Percentiles rank a stretch among this genome's conserved stretches.
phyloP scores from a whole-genome alignment of 2,888 invertebrate species.

The Andrena bucephala region DNA sequence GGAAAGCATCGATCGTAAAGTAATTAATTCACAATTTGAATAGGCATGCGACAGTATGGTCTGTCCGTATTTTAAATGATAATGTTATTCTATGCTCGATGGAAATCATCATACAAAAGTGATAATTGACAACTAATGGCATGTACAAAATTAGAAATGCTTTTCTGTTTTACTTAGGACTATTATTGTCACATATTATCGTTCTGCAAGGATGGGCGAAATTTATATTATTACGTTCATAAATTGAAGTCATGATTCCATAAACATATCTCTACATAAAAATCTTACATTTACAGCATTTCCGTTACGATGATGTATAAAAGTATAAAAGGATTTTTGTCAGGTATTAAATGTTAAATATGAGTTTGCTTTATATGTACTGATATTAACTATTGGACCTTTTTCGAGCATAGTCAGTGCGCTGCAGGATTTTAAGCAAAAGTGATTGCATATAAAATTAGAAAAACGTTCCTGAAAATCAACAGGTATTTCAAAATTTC shows the following conservation, averaged over 20 bases:
- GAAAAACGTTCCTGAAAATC: slow-evolving; percentile 3
- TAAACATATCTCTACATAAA: slow-evolving; percentile 29
- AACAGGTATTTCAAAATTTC: slow-evolving; percentile 5
- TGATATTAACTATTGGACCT: slow-evolving; percentile 51
- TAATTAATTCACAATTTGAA: slow-evolving; percentile 16
- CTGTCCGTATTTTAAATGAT: slow-evolving; percentile 2
- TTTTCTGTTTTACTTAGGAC: slow-evolving; percentile 55
- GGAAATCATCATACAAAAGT: slow-evolving; percentile 3
- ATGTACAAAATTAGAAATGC: slow-evolving; percentile 14
- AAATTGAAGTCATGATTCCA: slow-evolving; percentile 46
- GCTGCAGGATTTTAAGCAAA: slow-evolving; percentile 18
- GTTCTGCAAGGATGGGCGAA: slow-evolving; percentile 51
- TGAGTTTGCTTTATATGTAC: slow-evolving; percentile 28
- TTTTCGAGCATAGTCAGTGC: slow-evolving; percentile 33
- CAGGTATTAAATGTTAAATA: slow-evolving; percentile 50
- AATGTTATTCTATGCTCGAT: background rate
- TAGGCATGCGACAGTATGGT: background rate
- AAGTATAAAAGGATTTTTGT: slow-evolving; percentile 74
- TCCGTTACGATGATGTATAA: slow-evolving; percentile 67
- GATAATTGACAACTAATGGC: slow-evolving; percentile 13
- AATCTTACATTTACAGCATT: slow-evolving; percentile 39
- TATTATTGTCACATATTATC: slow-evolving; percentile 70
- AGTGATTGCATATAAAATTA: slow-evolving; percentile 30
- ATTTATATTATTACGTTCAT: slow-evolving; percentile 24
- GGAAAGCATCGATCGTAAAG: slow-evolving; percentile 6